Evolutionary conservation across 2,113 vertebrate species (phyloP).

Genomic region (Nicator chloris): DNA sequence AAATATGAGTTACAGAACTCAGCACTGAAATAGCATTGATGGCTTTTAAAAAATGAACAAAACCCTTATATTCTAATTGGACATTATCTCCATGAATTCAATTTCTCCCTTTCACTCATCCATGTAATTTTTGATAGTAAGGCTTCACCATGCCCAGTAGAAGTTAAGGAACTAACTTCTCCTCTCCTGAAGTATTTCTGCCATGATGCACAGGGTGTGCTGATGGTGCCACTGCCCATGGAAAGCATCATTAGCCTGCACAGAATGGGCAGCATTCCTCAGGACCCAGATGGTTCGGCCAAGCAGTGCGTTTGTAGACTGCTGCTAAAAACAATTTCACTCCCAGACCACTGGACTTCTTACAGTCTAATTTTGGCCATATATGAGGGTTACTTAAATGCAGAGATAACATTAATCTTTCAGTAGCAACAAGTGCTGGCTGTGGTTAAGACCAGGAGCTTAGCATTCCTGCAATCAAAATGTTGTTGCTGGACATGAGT

Average conservation of each 20-base stretch:
- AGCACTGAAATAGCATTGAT: not conserved
- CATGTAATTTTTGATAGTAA: not conserved
- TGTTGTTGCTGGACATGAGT: slow-evolving; percentile 51
- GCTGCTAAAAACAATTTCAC: slow-evolving; percentile 64
- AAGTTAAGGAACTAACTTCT: not conserved
- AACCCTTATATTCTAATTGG: not conserved
- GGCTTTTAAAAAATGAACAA: not conserved
- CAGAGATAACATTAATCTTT: slow-evolving; percentile 77
- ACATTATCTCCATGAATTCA: not conserved
- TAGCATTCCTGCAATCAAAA: slow-evolving; percentile 73
- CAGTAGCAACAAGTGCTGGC: slow-evolving; percentile 66
- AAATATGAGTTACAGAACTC: not conserved
- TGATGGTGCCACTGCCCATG: not conserved
- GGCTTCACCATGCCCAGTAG: not conserved
- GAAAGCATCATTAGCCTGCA: not conserved
- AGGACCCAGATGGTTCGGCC: slow-evolving; percentile 5
- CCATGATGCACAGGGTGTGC: not conserved
- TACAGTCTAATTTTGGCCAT: slow-evolving; percentile 77
- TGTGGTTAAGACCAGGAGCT: slow-evolving; percentile 58
- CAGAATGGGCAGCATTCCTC: slow-evolving; percentile 12
- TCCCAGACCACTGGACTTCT: slow-evolving; percentile 25
- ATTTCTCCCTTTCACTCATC: not conserved
- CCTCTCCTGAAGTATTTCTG: not conserved
- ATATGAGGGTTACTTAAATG: slow-evolving; percentile 70
- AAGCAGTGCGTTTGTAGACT: slow-evolving; percentile 34